Evolutionary conservation across 2,797 vertebrate species (phyloP), one percentile per base, ranked within the genome.

Genomic region (Sphenodon punctatus): DNA sequence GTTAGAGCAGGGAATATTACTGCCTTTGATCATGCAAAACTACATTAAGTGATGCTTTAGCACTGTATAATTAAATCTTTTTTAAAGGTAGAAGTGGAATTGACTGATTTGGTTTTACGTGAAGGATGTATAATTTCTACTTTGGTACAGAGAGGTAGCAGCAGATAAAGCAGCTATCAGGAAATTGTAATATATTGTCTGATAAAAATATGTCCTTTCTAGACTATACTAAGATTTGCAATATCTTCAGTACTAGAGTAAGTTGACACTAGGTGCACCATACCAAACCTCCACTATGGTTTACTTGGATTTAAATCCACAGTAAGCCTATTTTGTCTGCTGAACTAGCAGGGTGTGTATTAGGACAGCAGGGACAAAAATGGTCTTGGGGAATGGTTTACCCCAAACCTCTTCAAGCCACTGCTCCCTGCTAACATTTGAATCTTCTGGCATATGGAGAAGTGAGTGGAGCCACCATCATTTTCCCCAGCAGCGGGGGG

Each of bases 1-100:
- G 38, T 36, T 74, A 43, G 66, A 85, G 27, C 80, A 77, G 7
- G 19, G 32, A 61, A 69, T 74, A 90, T 80, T 63, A 73, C 75
- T 74, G 75, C 74, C 74, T 59, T 67, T 4, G n/a, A 49, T 80
- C 82, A 67, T 53, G 78, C 73, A 32, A 15, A 59, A 61, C 36
- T 81, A 30, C 58, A 88, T 78, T 61, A 53, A 7, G 3, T 51
- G 51, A 10, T 1, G 3, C 46, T 46, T 71, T 64, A 61, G 38
- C 36, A 30, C 10, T 5, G 3, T 65, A 3, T 16, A 5, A 0
- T 4, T 5, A 38, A 4, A 15, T 43, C 36, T 83, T 76, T 74
- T 16, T 3, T 48, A 74, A 20, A 6, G 41, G 42, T 45, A 42
- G 4, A 1, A 6, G 4, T 4, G 43, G 67, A 86, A 56, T 38